Percentiles rank a stretch among this genome's conserved stretches.
Conservation (phyloP, 2,797 vertebrate species). For the Acrossocheilus fasciatus region DNA sequence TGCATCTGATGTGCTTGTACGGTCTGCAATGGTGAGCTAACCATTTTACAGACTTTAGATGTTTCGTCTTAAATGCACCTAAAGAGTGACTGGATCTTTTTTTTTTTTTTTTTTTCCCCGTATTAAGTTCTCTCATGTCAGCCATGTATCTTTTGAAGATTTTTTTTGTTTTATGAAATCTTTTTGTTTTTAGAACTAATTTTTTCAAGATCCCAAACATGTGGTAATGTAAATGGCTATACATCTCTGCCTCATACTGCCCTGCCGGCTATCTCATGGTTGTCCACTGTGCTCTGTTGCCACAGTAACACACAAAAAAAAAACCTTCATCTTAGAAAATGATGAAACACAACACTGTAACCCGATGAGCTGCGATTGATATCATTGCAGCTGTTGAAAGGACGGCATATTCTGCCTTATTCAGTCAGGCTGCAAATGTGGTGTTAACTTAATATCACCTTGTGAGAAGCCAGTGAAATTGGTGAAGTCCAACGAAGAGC, state of each 20-base stretch:
- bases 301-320: conserved; percentile 45
- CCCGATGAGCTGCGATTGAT: conserved; percentile 35
- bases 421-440: conserved; percentile 1
- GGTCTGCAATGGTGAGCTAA: conserved; percentile 48
- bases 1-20: conserved; percentile 57
- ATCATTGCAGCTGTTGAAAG: conserved; percentile 23
- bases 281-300: conserved; percentile 36
- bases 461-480: conserved; percentile 2
- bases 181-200: conserved; percentile 42
- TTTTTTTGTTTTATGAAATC: conserved; percentile 58
- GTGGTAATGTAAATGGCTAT: conserved; percentile 18
- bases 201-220: conserved; percentile 42
- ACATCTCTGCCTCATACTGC: conserved; percentile 31
- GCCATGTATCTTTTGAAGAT: conserved; percentile 35
- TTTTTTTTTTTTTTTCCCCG: conserved; percentile 26
- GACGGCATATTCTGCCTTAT: neutral
- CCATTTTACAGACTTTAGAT: conserved; percentile 25
- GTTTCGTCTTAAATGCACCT: conserved; percentile 63
- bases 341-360: conserved; percentile 23
- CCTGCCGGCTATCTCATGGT: conserved; percentile 26
- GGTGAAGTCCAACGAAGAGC: neutral
- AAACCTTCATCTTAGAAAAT: conserved; percentile 20
- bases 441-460: neutral
- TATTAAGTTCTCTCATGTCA: conserved; percentile 37
- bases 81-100: conserved; percentile 49